phyloP scores from a whole-genome alignment of 2,113 vertebrate genomes.

The Protomyctophum bolini region DNA sequence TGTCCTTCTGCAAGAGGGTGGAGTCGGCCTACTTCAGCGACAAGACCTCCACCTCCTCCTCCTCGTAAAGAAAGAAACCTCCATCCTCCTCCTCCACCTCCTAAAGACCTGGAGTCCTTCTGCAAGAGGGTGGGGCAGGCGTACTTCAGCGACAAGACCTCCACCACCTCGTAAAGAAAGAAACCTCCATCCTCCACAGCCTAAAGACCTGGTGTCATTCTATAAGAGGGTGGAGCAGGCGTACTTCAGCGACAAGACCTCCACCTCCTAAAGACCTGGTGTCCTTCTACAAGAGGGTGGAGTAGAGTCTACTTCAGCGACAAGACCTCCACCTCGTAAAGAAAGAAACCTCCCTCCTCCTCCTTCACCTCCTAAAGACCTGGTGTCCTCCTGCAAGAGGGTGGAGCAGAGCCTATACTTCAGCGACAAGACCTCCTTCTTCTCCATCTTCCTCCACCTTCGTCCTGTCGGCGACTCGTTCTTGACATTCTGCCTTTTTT shows the following conservation, averaged over 20 bases:
- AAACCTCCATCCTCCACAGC: background rate
- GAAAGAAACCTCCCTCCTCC: background rate
- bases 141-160: slow-evolving; percentile 50
- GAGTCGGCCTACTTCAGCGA: slow-evolving; percentile 86
- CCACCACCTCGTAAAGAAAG: background rate
- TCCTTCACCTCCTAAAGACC: background rate
- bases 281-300: slow-evolving; percentile 92
- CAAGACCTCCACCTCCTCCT: slow-evolving; percentile 63
- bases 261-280: slow-evolving; percentile 89
- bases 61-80: background rate
- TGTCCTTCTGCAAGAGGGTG: slow-evolving; percentile 91
- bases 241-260: slow-evolving; percentile 74
- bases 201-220: no score
- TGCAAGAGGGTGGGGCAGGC: slow-evolving; percentile 11
- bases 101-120: no score
- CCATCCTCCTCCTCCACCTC: slow-evolving; percentile 5
- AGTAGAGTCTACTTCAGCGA: slow-evolving; percentile 85
- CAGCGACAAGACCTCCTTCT: slow-evolving; percentile 49
- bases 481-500: background rate
- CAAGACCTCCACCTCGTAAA: slow-evolving; percentile 64
- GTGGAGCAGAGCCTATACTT: slow-evolving; percentile 45
- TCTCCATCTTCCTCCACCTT: background rate
- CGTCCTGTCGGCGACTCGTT: background rate
- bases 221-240: slow-evolving; percentile 7
- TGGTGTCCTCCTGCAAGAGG: background rate